Conservation (phyloP, 2,113 vertebrate species). For the Suricata suricatta region DNA sequence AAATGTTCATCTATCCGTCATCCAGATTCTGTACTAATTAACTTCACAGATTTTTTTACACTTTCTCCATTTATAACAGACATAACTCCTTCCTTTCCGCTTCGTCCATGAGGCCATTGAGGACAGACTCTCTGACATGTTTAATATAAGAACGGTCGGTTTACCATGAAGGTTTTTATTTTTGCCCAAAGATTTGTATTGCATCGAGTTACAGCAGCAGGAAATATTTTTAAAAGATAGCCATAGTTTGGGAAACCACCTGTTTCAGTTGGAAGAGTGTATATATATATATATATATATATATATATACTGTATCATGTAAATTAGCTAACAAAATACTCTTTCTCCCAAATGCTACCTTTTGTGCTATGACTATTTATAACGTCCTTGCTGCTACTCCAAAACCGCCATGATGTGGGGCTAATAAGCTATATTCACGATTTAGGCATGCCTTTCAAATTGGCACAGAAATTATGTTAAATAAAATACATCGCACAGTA, state of each 20-base stretch:
- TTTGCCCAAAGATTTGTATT: not conserved
- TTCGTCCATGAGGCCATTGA: not conserved
- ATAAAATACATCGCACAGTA: not conserved
- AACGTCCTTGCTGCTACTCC: not conserved
- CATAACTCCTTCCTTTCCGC: not conserved
- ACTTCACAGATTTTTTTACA: not conserved
- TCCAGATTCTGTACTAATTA: not conserved
- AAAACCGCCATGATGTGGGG: too few relatives aligned
- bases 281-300: not conserved
- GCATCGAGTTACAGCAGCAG: constrained; percentile 35
- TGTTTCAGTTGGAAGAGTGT: constrained; percentile 47
- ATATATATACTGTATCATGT: not conserved
- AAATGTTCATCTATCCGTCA: not conserved
- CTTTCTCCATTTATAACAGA: not conserved
- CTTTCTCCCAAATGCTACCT: constrained; percentile 45
- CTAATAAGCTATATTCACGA: rapidly evolving
- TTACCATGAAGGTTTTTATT: constrained; percentile 6
- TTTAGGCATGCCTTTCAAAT: not conserved
- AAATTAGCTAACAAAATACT: constrained; percentile 7
- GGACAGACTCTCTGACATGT: not conserved
- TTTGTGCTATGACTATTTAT: not conserved
- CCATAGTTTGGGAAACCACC: constrained; percentile 32
- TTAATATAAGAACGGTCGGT: not conserved
- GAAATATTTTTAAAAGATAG: constrained; percentile 38
- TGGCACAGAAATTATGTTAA: not conserved